A percentile compares a stretch with the other conserved stretches of the same genome.
Conservation (phyloP, 2,888 invertebrate species). For the Tetranychus piercei region DNA sequence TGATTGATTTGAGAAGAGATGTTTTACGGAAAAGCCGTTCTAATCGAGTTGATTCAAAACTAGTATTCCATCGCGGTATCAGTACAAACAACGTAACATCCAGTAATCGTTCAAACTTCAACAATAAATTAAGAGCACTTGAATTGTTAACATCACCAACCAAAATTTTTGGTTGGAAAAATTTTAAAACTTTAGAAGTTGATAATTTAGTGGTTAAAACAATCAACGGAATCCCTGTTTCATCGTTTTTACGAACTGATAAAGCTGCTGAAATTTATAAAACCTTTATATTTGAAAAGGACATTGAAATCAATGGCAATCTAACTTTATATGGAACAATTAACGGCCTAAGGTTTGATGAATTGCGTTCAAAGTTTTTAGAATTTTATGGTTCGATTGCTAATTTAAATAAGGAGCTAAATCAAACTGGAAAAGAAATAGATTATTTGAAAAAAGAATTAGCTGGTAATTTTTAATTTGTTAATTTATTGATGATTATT, state of each 20-base stretch:
- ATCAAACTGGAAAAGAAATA: too few relatives aligned
- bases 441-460: too few relatives aligned
- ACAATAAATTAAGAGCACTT: neutral
- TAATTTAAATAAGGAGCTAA: too few relatives aligned
- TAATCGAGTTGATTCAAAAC: too few relatives aligned
- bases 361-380: too few relatives aligned
- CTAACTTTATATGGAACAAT: neutral
- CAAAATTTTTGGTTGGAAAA: neutral
- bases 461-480: too few relatives aligned
- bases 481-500: too few relatives aligned
- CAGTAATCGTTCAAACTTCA: neutral
- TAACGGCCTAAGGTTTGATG: too few relatives aligned
- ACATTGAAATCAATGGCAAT: neutral
- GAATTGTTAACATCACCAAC: neutral
- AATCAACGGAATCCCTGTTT: neutral
- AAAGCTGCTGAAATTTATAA: neutral
- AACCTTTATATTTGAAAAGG: neutral
- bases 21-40: too few relatives aligned
- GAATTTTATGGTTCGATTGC: too few relatives aligned
- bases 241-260: neutral
- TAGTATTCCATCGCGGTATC: too few relatives aligned
- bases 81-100: neutral
- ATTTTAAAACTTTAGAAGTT: neutral
- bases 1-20: too few relatives aligned
- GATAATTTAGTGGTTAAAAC: neutral